Evolutionary conservation across 2,797 vertebrate species (phyloP), one percentile per base, ranked within the genome.

Genomic region (Pseudochromis fuscus): DNA sequence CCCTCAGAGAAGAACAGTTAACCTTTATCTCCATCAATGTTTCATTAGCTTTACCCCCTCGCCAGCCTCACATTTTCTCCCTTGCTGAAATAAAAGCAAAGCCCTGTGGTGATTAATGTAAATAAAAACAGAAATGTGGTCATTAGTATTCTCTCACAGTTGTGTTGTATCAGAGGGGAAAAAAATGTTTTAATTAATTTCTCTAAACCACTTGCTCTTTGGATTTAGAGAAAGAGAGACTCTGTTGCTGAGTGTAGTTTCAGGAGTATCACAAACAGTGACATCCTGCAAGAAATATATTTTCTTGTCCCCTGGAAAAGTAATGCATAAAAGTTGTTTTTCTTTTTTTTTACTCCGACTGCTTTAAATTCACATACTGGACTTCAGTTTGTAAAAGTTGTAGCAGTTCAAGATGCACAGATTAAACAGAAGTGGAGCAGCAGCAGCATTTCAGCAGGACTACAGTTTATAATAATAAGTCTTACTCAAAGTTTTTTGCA

Each of bases 11-110:
- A 83, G 58, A 84, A 81, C 62, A 45, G 84, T 90, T 93, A 90
- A 93, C 92, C 91, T 93, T 93, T 91, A 90, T 82, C 67, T 86
- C 83, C 87, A 93, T 93, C 81, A 92, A 89, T 91, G 87, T 92
- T 93, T 91, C 72, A 93, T 89, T 67, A 61, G 72, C 61, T 57
- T 53, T n/a, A 42, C 50, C 73, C 68, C 10, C 13, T 81, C 25
- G 55, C 60, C 50, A 21, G 57, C 18, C 46, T 69, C 38, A 28
- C 33, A 0, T 45, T 64, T 44, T 60, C 57, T 56, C 46, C 37
- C 30, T 21, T 0, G 44, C 44, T 35, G 68, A 48, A 72, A 51
- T 64, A 49, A 79, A 79, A 68, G 40, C 70, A 16, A 55, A 44
- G 53, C 69, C 50, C 4, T 4, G 38, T 25, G 57, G 56, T 48